Base-by-base conservation (phyloP, 2,888 invertebrate genomes). In the Oegoconia quadripuncta region DNA sequence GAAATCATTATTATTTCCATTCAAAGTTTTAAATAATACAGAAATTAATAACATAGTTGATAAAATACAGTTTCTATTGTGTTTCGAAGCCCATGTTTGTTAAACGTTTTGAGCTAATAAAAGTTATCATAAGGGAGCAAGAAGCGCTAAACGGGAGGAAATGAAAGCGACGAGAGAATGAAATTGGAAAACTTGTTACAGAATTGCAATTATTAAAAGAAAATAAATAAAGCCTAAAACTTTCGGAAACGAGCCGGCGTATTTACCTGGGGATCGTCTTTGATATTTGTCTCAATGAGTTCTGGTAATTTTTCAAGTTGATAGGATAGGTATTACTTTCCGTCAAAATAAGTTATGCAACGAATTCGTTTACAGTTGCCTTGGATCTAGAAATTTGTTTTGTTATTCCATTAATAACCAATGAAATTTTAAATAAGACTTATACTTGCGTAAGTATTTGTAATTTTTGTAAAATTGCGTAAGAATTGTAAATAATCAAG, bases 141-240 rank as follows among this genome's bases (percentile, higher is more conserved):
- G 64, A 60, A 64, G 63, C 67, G 59, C 59, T 64, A 63, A 72
- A 71, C 64, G 65, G 63, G 75, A 83, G 84, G 83, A 87, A 86
- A 87, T 86, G 86, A 81, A 80, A 80, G 75, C 78, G 72, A 76
- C 69, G 74, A 81, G 77, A 81, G 79, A 83, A 82, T 78, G 80
- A 86, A 87, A 86, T 87, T 86, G 86, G 83, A 84, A 86, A 87
- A 86, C 84, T 86, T 86, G 84, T 82, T 82, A 81, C 74, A 71
- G 73, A 81, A 83, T 83, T 80, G 78, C 74, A 69, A 74, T 79
- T 74, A 79, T 23, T 79, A 80, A 80, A 72, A 79, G 62, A 74
- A 80, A 83, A 80, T 79, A 78, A 80, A 78, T 73, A 78, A 71
- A 63, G 67, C 64, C 60, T 71, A 65, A 72, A 77, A 81, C 76